A percentile compares a stretch with the other conserved stretches of the same genome.
These are phyloP conservation scores for Cephalopachus bancanus DNA, from an alignment of 2,797 vertebrate genomes.

Conservation along the genomic window DNA sequence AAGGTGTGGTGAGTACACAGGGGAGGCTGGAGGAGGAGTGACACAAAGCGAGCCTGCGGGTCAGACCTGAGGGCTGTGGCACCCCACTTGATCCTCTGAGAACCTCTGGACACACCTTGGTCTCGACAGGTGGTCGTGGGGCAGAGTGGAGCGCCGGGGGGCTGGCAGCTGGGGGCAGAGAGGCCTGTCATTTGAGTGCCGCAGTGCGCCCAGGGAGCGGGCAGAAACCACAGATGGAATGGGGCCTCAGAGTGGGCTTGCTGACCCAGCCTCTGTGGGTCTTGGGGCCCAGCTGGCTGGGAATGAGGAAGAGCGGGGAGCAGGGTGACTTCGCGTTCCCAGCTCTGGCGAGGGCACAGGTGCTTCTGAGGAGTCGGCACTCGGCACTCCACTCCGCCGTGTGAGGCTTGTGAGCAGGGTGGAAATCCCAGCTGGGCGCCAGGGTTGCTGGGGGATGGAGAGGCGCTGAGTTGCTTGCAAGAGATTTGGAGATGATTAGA, in stretches of 20 bases:
- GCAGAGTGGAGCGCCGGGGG: not conserved
- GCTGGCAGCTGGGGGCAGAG: not conserved
- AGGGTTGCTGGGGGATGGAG: not conserved
- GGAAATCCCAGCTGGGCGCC: not conserved
- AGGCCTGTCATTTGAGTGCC: not conserved
- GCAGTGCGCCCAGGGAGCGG: not conserved
- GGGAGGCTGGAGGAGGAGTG: not conserved
- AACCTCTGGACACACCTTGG: not conserved
- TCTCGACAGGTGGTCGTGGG: not conserved
- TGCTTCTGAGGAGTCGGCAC: not conserved
- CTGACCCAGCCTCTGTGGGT: not conserved
- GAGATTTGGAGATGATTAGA: not conserved
- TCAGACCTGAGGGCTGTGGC: not conserved
- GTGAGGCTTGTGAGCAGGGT: not conserved
- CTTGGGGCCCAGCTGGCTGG: not conserved
- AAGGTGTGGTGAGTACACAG: no score
- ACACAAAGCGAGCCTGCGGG: not conserved
- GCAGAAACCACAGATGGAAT: not conserved
- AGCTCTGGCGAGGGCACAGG: not conserved
- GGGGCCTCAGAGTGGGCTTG: not conserved
- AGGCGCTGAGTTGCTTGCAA: not conserved
- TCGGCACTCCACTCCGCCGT: accelerated
- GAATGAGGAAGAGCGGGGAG: not conserved
- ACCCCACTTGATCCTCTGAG: not conserved
- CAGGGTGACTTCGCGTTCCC: not conserved